Evolutionary conservation across 2,797 vertebrate genomes (phyloP).

Genomic region (Cyclopterus lumpus): DNA sequence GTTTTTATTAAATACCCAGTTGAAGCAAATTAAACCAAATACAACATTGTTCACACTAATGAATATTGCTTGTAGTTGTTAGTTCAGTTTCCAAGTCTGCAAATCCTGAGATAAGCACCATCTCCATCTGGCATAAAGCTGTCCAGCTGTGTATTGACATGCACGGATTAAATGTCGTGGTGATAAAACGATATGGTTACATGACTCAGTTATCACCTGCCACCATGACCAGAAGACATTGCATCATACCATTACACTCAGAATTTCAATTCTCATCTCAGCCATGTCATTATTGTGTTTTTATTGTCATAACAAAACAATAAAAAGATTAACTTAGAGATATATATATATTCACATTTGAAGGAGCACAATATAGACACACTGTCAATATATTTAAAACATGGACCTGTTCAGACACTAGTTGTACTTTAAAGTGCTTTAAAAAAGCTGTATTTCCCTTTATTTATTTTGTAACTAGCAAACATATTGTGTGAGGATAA

Average conservation of each 20-base stretch:
- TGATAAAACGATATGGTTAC: background rate
- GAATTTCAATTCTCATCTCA: background rate
- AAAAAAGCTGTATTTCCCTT: conserved; percentile 1
- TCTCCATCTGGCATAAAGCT: background rate
- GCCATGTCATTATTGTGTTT: background rate
- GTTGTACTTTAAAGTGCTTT: background rate
- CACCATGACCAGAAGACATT: background rate
- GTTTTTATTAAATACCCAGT: background rate
- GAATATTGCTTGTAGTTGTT: background rate
- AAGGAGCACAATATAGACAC: background rate
- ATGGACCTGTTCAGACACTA: background rate
- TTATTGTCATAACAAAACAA: background rate
- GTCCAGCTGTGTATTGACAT: background rate
- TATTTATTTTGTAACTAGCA: conserved; percentile 41
- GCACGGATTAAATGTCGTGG: background rate
- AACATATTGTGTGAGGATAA: conserved; percentile 59
- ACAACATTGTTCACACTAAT: background rate
- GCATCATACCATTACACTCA: background rate
- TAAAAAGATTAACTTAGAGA: background rate
- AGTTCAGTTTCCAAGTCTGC: background rate
- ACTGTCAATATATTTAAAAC: background rate
- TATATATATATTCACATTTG: background rate
- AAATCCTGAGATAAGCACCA: background rate
- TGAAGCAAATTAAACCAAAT: background rate
- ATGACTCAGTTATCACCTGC: background rate